Conservation (phyloP, 1,140 invertebrate species). For the Anastrepha ludens region DNA sequence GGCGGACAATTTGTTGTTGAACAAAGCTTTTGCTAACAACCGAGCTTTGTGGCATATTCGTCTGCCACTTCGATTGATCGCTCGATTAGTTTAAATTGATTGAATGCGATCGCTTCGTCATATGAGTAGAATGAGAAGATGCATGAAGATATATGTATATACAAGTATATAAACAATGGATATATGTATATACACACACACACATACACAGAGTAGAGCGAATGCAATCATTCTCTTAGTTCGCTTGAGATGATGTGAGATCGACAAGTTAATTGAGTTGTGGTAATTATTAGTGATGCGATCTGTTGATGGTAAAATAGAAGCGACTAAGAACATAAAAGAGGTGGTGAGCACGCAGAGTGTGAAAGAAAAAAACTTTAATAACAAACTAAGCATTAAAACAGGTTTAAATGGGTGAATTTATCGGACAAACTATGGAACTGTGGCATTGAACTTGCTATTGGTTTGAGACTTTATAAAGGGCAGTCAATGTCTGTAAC, state of each 20-base stretch:
- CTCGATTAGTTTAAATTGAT: conserved; percentile 6
- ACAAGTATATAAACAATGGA: too few species aligned
- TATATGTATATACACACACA: neutral
- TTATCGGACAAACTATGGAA: too few species aligned
- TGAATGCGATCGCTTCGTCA: neutral
- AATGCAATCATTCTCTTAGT: too few species aligned
- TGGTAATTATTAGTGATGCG: neutral
- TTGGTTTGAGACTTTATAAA: too few species aligned
- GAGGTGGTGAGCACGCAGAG: too few species aligned
- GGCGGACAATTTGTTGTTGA: neutral
- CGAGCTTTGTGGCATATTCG: neutral
- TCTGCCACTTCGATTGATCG: neutral
- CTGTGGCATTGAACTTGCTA: too few species aligned
- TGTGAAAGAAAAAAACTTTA: too few species aligned
- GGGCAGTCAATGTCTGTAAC: too few species aligned
- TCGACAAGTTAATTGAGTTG: neutral
- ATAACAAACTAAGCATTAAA: too few species aligned
- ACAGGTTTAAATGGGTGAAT: too few species aligned
- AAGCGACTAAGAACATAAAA: too few species aligned
- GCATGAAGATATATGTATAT: neutral
- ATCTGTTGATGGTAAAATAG: neutral
- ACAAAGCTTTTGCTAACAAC: neutral
- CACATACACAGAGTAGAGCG: neutral
- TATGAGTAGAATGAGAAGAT: neutral
- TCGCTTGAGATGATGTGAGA: neutral